These are phyloP conservation scores for Boulengeromyrus knoepffleri DNA, from an alignment of 2,113 vertebrate species.

Conservation along the genomic window DNA sequence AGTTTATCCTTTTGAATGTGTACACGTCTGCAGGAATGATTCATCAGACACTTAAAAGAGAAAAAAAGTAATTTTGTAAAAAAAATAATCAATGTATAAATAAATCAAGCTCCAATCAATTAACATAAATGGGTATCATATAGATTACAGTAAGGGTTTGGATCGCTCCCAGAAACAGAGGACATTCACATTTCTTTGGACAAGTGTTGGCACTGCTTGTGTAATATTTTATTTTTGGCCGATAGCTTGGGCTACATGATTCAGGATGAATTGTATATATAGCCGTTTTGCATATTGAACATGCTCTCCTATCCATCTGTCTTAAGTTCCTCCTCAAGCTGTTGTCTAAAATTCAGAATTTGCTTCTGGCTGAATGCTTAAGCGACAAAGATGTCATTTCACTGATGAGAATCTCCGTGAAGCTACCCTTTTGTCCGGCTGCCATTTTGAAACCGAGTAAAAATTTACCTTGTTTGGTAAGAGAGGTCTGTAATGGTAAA, in stretches of 20 bases:
- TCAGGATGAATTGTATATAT: neutral
- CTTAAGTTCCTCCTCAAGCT: neutral
- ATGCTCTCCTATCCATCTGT: neutral
- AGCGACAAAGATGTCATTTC: neutral
- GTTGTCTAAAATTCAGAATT: neutral
- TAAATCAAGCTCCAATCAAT: neutral
- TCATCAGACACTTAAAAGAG: neutral
- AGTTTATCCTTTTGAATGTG: neutral
- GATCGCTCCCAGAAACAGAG: neutral
- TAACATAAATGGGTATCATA: neutral
- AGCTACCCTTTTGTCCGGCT: neutral
- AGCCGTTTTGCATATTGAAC: neutral
- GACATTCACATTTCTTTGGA: neutral
- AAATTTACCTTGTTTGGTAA: neutral
- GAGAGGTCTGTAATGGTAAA: neutral
- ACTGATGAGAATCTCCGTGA: neutral
- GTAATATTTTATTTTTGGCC: neutral
- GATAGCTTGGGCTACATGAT: neutral
- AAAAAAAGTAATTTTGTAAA: neutral
- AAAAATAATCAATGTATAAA: neutral
- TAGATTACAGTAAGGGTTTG: neutral
- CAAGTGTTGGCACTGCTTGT: neutral
- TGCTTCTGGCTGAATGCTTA: neutral
- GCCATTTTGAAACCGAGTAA: neutral
- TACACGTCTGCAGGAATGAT: neutral